These are phyloP conservation scores for Caenorhabditis panamensis DNA, from an alignment of 2,888 invertebrate genomes.

Conservation along the genomic window DNA sequence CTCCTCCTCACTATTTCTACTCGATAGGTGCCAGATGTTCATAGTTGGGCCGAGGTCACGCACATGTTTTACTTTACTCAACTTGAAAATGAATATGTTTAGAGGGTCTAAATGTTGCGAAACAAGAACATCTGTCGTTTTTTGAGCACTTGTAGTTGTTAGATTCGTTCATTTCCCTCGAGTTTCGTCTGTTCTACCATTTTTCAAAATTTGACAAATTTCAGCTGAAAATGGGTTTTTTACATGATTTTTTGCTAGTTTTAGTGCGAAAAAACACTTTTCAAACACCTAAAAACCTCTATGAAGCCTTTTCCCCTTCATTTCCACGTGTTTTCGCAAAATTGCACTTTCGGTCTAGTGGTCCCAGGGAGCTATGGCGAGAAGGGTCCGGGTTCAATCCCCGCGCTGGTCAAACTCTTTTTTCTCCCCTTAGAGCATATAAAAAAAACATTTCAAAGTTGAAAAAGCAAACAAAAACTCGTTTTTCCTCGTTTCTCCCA, in stretches of 20 bases:
- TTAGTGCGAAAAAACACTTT: too few relatives aligned
- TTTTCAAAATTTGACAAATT: too few relatives aligned
- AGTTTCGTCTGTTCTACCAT: too few relatives aligned
- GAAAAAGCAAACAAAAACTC: too few relatives aligned
- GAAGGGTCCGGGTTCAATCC: background rate
- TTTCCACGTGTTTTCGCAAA: background rate
- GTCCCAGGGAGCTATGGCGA: conserved; percentile 1
- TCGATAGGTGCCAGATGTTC: background rate
- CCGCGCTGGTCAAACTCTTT: background rate
- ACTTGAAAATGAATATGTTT: background rate
- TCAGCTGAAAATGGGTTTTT: too few relatives aligned
- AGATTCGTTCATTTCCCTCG: too few relatives aligned
- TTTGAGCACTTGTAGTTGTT: background rate
- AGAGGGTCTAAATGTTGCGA: background rate
- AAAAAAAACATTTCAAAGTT: too few relatives aligned
- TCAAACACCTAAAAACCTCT: too few relatives aligned
- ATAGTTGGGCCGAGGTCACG: background rate
- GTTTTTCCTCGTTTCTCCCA: too few relatives aligned
- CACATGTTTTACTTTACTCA: background rate
- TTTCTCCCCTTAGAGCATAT: background rate
- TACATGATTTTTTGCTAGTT: too few relatives aligned
- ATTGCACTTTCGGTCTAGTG: conserved; percentile 16
- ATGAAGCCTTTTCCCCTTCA: background rate
- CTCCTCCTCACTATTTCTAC: background rate
- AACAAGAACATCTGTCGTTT: background rate